A percentile compares a stretch with the other conserved stretches of the same genome.
These are phyloP conservation scores for Muntiacus reevesi DNA, from an alignment of 2,113 vertebrate genomes.

Conservation along the genomic window DNA sequence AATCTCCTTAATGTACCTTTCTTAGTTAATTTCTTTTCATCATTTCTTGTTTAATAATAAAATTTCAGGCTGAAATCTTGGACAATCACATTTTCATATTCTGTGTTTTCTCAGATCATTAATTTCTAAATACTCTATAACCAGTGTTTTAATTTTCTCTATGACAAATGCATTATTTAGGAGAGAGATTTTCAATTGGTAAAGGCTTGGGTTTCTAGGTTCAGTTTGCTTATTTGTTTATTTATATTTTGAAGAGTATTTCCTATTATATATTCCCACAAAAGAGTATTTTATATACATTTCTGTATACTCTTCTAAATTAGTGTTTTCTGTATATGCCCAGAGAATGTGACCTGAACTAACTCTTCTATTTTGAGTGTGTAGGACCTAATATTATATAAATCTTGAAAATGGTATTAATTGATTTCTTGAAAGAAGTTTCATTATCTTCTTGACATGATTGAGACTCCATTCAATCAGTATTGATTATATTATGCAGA, in stretches of 20 bases:
- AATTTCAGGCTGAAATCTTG: neutral
- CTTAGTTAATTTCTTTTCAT: neutral
- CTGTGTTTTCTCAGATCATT: neutral
- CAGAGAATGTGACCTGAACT: neutral
- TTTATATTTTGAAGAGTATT: constrained; percentile 13
- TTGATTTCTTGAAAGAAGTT: neutral
- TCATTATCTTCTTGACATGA: neutral
- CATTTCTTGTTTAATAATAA: neutral
- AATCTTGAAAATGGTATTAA: constrained; percentile 4
- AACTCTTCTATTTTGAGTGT: neutral
- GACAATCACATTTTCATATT: neutral
- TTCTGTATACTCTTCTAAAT: neutral
- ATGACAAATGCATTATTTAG: neutral
- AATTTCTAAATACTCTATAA: constrained; percentile 6
- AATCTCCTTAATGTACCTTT: neutral
- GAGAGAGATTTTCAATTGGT: neutral
- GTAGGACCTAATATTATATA: neutral
- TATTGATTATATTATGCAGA: neutral
- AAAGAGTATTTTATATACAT: neutral
- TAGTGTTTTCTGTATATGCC: neutral
- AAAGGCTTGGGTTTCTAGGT: neutral
- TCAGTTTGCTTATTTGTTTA: neutral
- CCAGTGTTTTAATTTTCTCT: neutral
- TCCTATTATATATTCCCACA: neutral
- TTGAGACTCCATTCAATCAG: neutral